Evolutionary conservation across 2,888 invertebrate species (phyloP), one percentile per base, ranked within the genome.

Genomic region (Philopedon plagiatum): DNA sequence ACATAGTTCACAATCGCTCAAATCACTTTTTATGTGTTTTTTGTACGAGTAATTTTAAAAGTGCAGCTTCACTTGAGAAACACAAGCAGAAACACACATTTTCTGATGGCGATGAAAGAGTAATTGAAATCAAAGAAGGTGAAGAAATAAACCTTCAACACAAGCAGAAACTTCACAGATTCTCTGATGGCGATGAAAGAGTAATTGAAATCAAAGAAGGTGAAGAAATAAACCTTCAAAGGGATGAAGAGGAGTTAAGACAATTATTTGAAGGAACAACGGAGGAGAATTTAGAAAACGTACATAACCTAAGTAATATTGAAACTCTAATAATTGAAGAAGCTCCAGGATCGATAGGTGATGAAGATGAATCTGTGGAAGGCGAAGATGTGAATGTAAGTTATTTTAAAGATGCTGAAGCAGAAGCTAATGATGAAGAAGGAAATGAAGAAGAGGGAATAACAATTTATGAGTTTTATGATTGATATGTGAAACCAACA

Each of bases 401-500:
- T 26, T 15, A 34, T 49, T 37, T 15, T 13, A 15, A 63, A 13
- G 21, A 13, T 5, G 23, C 8, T 5, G 63, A 49, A n/a, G 37
- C 23, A 5, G 23, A 5, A 8, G 26, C 41, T 23, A 58, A 39
- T 1, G 41, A 41, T 41, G 41, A 18, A 29, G 67, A 19, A 8
- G 62, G 39, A 46, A 60, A 56, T 32, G 69, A 62, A 41, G 39
- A 56, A 21, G 54, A 41, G 7, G 39, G 21, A 19, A 60, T 62
- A 19, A 61, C 34, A 5, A 69, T 69, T 41, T 62, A 62, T 54
- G 69, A 69, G 23, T 57, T 46, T 44, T 54, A 54, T 5, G 51
- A 13, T 7, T 54, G n/a, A 54, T 15, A 29, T n/a, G n/a, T n/a
- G n/a, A n/a, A n/a, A n/a, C n/a, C n/a, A n/a, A n/a, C n/a, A n/a